Conservation (phyloP, 2,797 vertebrate species). For the Hybognathus amarus region DNA sequence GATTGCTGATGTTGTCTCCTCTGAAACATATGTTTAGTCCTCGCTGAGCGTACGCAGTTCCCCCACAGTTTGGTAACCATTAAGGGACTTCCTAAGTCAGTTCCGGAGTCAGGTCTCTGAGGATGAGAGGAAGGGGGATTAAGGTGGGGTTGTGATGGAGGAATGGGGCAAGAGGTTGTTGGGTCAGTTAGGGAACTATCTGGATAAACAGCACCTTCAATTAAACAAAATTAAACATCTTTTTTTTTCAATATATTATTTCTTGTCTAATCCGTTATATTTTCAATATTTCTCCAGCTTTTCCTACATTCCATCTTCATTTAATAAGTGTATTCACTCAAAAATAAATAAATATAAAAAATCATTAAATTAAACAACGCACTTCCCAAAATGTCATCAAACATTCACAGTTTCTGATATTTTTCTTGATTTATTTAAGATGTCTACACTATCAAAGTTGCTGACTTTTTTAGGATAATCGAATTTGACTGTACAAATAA, state of each 20-base stretch:
- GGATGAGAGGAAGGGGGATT: slow-evolving; percentile 56
- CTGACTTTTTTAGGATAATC: background rate
- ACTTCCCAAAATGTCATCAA: background rate
- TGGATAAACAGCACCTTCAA: background rate
- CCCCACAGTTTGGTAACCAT: slow-evolving; percentile 88
- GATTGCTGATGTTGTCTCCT: slow-evolving; percentile 81
- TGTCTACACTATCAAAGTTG: background rate
- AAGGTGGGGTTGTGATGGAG: slow-evolving; percentile 24
- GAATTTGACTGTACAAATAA: background rate
- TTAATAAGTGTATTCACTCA: background rate
- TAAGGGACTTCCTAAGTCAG: slow-evolving; percentile 87
- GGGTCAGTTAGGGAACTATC: slow-evolving; percentile 1
- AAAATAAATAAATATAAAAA: background rate
- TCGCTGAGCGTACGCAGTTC: slow-evolving; percentile 76
- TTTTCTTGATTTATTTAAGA: background rate
- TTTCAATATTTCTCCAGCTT: background rate
- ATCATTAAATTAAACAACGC: background rate
- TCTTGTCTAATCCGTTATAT: background rate
- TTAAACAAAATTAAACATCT: background rate
- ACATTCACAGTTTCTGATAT: background rate
- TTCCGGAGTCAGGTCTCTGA: slow-evolving; percentile 77
- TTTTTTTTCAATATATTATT: background rate
- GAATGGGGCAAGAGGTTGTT: slow-evolving; percentile 9
- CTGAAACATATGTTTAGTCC: slow-evolving; percentile 83
- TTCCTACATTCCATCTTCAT: background rate